phyloP scores from a whole-genome alignment of 2,113 vertebrate species.

The Hystrix cristata region DNA sequence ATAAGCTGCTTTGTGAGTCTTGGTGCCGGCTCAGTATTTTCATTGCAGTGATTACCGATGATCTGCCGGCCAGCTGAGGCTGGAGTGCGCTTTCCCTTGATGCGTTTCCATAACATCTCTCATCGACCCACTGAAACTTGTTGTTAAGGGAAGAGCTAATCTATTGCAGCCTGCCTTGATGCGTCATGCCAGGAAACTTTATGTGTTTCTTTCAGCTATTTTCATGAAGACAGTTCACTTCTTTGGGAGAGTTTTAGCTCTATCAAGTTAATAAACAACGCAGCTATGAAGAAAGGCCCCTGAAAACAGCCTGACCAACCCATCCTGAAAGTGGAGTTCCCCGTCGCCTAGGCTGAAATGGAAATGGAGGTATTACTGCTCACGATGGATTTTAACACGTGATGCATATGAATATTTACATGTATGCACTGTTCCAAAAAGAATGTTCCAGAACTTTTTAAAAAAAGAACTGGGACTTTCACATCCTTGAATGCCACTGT shows the following conservation, averaged over 20 bases:
- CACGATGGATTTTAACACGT: background rate
- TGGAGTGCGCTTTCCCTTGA: conserved; percentile 70
- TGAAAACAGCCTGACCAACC: background rate
- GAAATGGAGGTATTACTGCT: background rate
- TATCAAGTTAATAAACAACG: background rate
- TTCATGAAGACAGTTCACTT: conserved; percentile 56
- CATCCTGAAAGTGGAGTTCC: background rate
- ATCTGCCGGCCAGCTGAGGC: conserved; percentile 63
- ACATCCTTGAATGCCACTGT: background rate
- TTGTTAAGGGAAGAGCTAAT: conserved; percentile 81
- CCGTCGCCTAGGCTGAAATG: background rate
- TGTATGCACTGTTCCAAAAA: background rate
- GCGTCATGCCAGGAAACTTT: conserved; percentile 61
- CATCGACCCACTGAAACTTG: conserved; percentile 70
- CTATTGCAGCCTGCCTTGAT: conserved; percentile 65
- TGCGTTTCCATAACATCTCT: conserved; percentile 75
- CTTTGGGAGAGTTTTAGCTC: conserved; percentile 51
- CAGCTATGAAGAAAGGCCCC: conserved; percentile 14
- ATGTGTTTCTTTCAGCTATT: conserved; percentile 66
- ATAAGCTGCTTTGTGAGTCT: conserved; percentile 66
- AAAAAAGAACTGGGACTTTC: background rate
- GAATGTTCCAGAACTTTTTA: background rate
- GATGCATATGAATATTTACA: background rate
- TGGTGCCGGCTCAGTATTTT: conserved; percentile 69
- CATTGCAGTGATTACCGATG: conserved; percentile 62